Percentiles rank a stretch among this genome's conserved stretches.
phyloP scores from a whole-genome alignment of 1,140 invertebrate species.

The Sarcophaga bullata region DNA sequence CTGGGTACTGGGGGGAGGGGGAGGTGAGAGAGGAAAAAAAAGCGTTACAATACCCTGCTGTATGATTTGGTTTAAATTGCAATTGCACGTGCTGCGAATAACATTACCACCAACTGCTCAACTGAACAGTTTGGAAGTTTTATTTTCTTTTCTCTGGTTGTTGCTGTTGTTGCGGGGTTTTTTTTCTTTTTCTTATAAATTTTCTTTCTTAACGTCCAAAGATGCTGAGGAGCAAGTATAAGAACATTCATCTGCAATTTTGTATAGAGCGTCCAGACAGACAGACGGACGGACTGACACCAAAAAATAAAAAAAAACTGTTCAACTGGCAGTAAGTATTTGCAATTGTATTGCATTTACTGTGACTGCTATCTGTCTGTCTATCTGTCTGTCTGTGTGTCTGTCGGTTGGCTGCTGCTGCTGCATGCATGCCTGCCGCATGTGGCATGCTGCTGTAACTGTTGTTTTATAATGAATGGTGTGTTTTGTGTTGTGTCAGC shows the following conservation, averaged over 20 bases:
- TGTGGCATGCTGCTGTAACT: not conserved
- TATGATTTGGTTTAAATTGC: slow-evolving; percentile 24
- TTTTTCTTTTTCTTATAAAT: not conserved
- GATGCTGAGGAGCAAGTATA: not conserved
- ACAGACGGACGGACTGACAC: not conserved
- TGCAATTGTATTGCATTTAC: not conserved
- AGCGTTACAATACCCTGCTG: slow-evolving; percentile 4
- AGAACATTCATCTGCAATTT: not conserved
- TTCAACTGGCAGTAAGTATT: no score
- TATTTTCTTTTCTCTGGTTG: not conserved
- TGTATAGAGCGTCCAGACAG: not conserved
- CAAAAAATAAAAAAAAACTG: no score
- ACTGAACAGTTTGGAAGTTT: not conserved
- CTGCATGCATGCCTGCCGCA: not conserved
- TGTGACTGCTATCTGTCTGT: not conserved
- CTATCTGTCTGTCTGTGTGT: not conserved
- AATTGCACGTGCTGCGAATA: slow-evolving; percentile 23
- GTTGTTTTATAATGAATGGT: slow-evolving; percentile 27
- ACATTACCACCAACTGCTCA: slow-evolving; percentile 12
- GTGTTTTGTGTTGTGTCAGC: slow-evolving; percentile 23
- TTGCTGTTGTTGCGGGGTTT: no score
- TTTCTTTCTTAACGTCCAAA: not conserved
- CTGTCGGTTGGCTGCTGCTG: not conserved
- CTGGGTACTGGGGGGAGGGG: not conserved
- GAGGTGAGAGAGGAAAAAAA: not conserved